A percentile compares a stretch with the other conserved stretches of the same genome.
Evolutionary conservation across 2,113 vertebrate species (phyloP).

Genomic region (Dipodomys ordii): DNA sequence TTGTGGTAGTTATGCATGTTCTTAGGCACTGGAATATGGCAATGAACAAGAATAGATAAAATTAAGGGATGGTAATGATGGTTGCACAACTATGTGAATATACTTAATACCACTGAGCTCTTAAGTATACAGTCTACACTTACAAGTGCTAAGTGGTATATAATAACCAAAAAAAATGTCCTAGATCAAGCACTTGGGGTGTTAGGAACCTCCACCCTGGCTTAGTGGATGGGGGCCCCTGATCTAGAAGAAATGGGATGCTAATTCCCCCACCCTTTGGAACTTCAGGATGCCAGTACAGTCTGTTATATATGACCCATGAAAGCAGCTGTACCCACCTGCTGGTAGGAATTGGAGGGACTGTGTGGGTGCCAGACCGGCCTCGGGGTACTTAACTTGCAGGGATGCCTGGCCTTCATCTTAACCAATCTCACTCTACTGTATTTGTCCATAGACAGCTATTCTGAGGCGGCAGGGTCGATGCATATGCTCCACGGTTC

Average conservation of each 20-base stretch:
- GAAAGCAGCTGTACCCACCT: background rate
- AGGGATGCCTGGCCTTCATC: fast-evolving
- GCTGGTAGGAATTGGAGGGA: background rate
- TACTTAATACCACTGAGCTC: background rate
- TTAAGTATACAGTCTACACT: background rate
- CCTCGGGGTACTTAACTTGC: background rate
- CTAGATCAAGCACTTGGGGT: background rate
- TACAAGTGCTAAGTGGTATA: background rate
- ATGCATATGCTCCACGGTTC: conserved; percentile 94
- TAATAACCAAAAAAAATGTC: too few species aligned
- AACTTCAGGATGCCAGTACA: background rate
- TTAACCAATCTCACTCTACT: background rate
- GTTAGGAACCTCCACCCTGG: background rate
- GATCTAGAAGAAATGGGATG: background rate
- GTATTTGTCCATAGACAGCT: conserved; percentile 89
- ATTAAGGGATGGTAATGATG: background rate
- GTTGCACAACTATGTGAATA: background rate
- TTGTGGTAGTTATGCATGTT: background rate
- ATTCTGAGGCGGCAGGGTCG: conserved; percentile 93
- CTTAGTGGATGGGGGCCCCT: fast-evolving
- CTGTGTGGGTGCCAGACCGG: background rate
- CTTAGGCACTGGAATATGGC: background rate
- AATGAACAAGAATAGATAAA: background rate
- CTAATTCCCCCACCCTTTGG: background rate
- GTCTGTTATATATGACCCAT: background rate